A percentile compares a stretch with the other conserved stretches of the same genome.
Conservation (phyloP, 2,888 invertebrate genomes). For the Lamproptera curius region DNA sequence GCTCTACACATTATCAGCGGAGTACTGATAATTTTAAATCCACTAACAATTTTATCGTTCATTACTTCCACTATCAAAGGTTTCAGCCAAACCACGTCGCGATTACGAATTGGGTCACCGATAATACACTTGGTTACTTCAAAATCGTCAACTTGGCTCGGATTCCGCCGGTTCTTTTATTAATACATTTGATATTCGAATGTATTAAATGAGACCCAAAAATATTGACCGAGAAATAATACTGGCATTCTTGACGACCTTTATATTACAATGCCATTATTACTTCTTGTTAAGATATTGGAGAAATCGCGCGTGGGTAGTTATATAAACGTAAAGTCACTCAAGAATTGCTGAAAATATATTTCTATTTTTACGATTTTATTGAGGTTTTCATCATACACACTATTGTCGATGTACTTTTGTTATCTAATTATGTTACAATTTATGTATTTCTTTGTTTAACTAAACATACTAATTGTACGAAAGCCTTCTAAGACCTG, state of each 20-base stretch:
- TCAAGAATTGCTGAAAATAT: too few relatives aligned
- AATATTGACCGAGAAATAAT: too few relatives aligned
- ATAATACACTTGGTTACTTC: slow-evolving; percentile 18
- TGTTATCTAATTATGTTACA: too few relatives aligned
- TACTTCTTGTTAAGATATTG: neutral
- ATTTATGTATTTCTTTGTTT: too few relatives aligned
- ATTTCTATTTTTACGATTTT: too few relatives aligned
- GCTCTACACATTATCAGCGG: slow-evolving; percentile 6
- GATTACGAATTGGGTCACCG: slow-evolving; percentile 46
- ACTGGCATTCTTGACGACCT: too few relatives aligned
- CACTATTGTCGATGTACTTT: too few relatives aligned
- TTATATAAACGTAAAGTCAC: neutral
- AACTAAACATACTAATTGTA: too few relatives aligned
- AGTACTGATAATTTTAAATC: slow-evolving; percentile 35
- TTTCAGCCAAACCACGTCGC: slow-evolving; percentile 32
- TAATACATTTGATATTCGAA: neutral
- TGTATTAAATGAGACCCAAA: neutral
- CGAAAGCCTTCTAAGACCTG: too few relatives aligned
- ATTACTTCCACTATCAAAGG: slow-evolving; percentile 31
- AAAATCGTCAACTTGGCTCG: neutral
- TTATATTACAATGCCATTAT: neutral
- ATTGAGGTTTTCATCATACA: too few relatives aligned
- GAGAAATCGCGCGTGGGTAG: neutral
- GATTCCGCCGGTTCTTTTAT: neutral
- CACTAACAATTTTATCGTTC: slow-evolving; percentile 40